These are phyloP conservation scores for Lasius platythorax DNA, from an alignment of 2,888 invertebrate genomes.

Conservation along the genomic window DNA sequence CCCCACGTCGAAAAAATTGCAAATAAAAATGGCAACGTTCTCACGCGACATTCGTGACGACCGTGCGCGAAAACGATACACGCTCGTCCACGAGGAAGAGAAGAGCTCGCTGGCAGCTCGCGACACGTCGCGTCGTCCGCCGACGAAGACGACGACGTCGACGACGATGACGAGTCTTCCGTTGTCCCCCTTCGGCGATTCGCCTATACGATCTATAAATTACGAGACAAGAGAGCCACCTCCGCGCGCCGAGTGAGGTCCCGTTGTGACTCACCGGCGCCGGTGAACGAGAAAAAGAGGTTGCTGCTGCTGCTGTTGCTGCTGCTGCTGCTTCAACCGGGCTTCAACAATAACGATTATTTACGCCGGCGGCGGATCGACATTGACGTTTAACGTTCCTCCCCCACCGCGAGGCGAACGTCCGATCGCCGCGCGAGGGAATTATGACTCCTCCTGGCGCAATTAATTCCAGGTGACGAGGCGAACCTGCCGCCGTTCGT, in stretches of 20 bases:
- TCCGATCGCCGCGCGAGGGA: slow-evolving; percentile 57
- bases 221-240: slow-evolving; percentile 78
- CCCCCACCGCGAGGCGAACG: slow-evolving; percentile 72
- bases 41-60: slow-evolving; percentile 10
- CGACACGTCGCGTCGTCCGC: slow-evolving; percentile 51
- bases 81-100: slow-evolving; percentile 54
- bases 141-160: slow-evolving; percentile 46
- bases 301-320: slow-evolving; percentile 56
- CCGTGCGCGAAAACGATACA: slow-evolving; percentile 42
- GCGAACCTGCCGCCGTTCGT: slow-evolving; percentile 36
- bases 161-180: slow-evolving; percentile 64
- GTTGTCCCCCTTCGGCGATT: slow-evolving; percentile 76
- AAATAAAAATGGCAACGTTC: slow-evolving; percentile 12
- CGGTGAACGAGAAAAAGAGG: slow-evolving; percentile 38
- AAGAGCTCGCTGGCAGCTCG: slow-evolving; percentile 51
- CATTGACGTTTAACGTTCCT: slow-evolving; percentile 83
- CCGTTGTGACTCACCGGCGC: slow-evolving; percentile 76
- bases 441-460: slow-evolving; percentile 66
- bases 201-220: slow-evolving; percentile 82
- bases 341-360: slow-evolving; percentile 84
- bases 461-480: slow-evolving; percentile 71
- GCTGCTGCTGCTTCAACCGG: slow-evolving; percentile 62
- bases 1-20: background rate
- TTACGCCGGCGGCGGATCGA: slow-evolving; percentile 80
- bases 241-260: slow-evolving; percentile 57